Conservation (phyloP, 1,140 invertebrate genomes). For the Pogonus chalceus region DNA sequence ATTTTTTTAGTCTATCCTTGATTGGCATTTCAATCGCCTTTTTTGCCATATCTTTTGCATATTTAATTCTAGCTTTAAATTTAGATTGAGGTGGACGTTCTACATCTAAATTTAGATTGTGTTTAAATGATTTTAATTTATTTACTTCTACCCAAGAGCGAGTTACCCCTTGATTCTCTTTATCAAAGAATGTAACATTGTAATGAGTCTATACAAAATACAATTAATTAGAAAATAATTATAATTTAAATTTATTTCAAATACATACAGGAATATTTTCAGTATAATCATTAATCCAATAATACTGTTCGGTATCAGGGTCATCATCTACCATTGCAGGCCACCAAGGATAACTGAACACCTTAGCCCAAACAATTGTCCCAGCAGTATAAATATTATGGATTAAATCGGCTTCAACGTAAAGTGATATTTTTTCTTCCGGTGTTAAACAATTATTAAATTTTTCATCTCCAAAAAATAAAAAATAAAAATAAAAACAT, state of each 20-base stretch:
- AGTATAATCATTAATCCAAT: slow-evolving; percentile 41
- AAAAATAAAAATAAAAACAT: no score
- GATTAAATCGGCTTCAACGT: slow-evolving; percentile 42
- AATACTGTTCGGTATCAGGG: slow-evolving; percentile 51
- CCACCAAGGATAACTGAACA: slow-evolving; percentile 58
- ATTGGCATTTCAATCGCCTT: slow-evolving; percentile 33
- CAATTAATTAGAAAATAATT: background rate
- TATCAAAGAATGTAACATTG: slow-evolving; percentile 52
- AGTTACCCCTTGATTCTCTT: slow-evolving; percentile 31
- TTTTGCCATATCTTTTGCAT: slow-evolving; percentile 31
- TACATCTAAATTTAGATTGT: slow-evolving; percentile 17
- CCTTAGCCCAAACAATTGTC: slow-evolving; percentile 53
- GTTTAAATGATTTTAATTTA: slow-evolving; percentile 36
- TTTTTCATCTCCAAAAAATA: slow-evolving; percentile 41
- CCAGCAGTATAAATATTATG: slow-evolving; percentile 46
- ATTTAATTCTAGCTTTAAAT: slow-evolving; percentile 27
- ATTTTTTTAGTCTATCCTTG: slow-evolving; percentile 34
- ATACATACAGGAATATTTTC: slow-evolving; percentile 40
- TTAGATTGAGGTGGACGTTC: slow-evolving; percentile 19
- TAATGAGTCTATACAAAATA: slow-evolving; percentile 44
- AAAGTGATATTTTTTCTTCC: slow-evolving; percentile 34
- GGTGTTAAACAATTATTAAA: slow-evolving; percentile 40
- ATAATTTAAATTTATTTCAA: background rate
- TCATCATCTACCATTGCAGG: slow-evolving; percentile 62
- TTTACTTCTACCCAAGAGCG: slow-evolving; percentile 41